These are phyloP conservation scores for Thymelicus sylvestris DNA, from an alignment of 2,888 invertebrate species.

Conservation along the genomic window DNA sequence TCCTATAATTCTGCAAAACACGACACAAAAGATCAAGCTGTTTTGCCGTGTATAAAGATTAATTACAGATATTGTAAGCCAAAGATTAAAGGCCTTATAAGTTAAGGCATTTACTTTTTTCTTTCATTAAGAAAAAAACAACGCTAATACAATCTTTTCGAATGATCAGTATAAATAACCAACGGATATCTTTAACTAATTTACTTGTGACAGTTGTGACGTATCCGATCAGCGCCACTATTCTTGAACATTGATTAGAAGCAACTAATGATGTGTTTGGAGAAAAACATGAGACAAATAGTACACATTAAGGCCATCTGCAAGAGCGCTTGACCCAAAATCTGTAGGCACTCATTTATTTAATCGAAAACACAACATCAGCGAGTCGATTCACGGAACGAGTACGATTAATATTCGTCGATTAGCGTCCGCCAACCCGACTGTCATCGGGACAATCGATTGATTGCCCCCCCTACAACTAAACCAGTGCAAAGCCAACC, in stretches of 20 bases:
- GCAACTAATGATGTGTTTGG: not conserved
- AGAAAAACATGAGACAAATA: conserved; percentile 5
- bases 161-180: too few species aligned
- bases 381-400: conserved; percentile 56
- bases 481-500: conserved; percentile 37
- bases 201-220: too few species aligned
- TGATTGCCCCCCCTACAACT: conserved; percentile 49
- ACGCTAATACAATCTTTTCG: too few species aligned
- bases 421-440: conserved; percentile 65
- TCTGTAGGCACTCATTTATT: conserved; percentile 20
- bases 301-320: conserved; percentile 18
- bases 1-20: too few species aligned
- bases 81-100: too few species aligned
- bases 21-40: too few species aligned
- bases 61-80: too few species aligned
- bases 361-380: conserved; percentile 40
- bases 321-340: conserved; percentile 28
- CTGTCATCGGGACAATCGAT: conserved; percentile 74
- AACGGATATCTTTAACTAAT: too few species aligned
- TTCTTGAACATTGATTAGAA: not conserved
- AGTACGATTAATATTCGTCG: conserved; percentile 69
- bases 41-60: too few species aligned
- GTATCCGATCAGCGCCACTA: too few species aligned
- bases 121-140: too few species aligned
- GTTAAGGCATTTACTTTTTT: too few species aligned